phyloP scores from a whole-genome alignment of 2,888 invertebrate species.

The Aspidiotus rigidus region DNA sequence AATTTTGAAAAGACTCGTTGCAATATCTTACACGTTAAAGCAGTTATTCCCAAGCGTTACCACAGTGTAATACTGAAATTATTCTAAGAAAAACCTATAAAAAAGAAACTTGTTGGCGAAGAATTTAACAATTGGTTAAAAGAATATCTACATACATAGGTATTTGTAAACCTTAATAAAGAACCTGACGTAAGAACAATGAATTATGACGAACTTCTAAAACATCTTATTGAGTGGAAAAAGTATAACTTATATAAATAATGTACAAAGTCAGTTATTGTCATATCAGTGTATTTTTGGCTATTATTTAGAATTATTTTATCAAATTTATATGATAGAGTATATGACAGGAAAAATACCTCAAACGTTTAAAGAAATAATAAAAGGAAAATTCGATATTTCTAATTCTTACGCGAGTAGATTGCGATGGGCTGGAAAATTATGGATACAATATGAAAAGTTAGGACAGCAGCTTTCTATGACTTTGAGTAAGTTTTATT shows the following conservation, averaged over 20 bases:
- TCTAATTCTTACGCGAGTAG: too few relatives aligned
- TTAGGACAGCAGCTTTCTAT: too few relatives aligned
- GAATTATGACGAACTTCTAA: slow-evolving; percentile 11
- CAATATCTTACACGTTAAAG: neutral
- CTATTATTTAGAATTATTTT: too few relatives aligned
- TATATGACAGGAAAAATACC: too few relatives aligned
- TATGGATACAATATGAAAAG: too few relatives aligned
- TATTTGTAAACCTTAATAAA: slow-evolving; percentile 14
- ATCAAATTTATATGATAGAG: too few relatives aligned
- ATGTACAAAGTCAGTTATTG: slow-evolving; percentile 6
- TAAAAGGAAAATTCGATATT: too few relatives aligned
- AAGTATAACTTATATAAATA: slow-evolving; percentile 2
- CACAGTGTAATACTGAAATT: neutral
- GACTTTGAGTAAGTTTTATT: too few relatives aligned
- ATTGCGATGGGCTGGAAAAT: too few relatives aligned
- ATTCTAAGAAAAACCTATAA: neutral
- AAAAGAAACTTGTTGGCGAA: neutral
- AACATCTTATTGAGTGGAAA: neutral
- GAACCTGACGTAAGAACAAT: neutral
- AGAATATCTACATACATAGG: slow-evolving; percentile 7
- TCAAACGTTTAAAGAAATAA: too few relatives aligned
- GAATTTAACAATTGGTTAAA: too few relatives aligned
- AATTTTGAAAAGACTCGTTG: slow-evolving; percentile 7
- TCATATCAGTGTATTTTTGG: neutral
- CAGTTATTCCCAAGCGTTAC: neutral